Conservation (phyloP, 2,797 vertebrate genomes). For the Catamblyrhynchus diadema region DNA sequence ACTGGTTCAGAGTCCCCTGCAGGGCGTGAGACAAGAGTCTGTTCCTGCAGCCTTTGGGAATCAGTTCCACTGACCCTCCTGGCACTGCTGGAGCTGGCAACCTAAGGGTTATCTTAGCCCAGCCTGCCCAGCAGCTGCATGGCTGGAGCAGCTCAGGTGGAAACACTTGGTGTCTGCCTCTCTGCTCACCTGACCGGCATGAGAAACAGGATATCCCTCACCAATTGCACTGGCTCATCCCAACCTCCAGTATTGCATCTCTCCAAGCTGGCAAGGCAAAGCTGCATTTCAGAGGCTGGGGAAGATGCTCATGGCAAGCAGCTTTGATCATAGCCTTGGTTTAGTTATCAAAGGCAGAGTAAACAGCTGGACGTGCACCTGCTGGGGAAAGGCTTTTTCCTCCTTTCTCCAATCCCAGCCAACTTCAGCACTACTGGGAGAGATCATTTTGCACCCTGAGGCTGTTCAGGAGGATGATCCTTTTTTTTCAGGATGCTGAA, state of each 20-base stretch:
- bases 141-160: not conserved
- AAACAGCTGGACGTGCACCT: not conserved
- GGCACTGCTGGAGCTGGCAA: not conserved
- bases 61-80: not conserved
- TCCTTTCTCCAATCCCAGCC: not conserved
- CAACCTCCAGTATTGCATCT: not conserved
- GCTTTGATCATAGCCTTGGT: not conserved
- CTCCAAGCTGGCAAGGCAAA: not conserved
- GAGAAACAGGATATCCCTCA: not conserved
- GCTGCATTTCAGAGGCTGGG: not conserved
- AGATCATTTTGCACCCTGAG: not conserved
- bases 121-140: fast-evolving
- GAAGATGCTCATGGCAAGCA: not conserved
- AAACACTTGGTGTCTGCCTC: not conserved
- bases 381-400: not conserved
- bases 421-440: not conserved
- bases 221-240: not conserved
- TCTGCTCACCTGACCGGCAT: not conserved
- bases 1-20: not conserved
- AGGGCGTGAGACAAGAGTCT: fast-evolving
- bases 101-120: not conserved
- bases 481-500: not conserved
- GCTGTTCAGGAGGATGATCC: not conserved
- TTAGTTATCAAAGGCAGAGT: not conserved
- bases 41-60: fast-evolving